phyloP scores from a whole-genome alignment of 2,113 vertebrate species.

The Boulengerochromis microlepis region DNA sequence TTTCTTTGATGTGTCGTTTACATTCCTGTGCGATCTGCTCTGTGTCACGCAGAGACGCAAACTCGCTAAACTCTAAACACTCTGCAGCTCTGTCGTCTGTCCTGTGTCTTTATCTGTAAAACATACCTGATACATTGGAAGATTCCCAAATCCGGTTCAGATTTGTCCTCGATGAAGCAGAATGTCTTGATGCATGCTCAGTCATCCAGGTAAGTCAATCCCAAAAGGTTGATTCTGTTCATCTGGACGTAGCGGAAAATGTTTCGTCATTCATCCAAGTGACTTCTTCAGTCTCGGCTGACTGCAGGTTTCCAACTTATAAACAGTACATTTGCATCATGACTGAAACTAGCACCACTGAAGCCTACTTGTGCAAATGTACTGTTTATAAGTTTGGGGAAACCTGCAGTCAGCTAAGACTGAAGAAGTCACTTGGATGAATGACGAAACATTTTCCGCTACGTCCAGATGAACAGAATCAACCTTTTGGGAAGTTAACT shows the following conservation, averaged over 20 bases:
- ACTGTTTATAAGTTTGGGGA: neutral
- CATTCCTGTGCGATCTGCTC: neutral
- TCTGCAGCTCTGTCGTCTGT: neutral
- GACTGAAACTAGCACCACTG: neutral
- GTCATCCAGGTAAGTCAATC: neutral
- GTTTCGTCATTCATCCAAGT: fast-evolving
- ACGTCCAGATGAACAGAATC: neutral
- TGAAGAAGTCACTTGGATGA: fast-evolving
- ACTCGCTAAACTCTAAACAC: neutral
- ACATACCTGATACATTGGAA: neutral
- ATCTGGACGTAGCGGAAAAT: fast-evolving
- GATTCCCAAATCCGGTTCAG: neutral
- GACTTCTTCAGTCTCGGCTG: neutral
- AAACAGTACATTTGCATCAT: neutral
- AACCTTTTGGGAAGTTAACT: neutral
- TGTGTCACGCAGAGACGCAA: neutral
- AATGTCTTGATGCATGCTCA: fast-evolving
- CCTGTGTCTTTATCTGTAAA: neutral
- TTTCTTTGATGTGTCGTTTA: neutral
- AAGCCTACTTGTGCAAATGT: neutral
- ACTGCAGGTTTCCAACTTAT: neutral
- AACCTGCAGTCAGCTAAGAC: fast-evolving
- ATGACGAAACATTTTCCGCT: fast-evolving
- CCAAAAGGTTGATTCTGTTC: neutral
- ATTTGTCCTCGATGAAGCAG: neutral